Evolutionary conservation across 2,888 invertebrate species (phyloP), one percentile per base, ranked within the genome.

Genomic region (Perithous albicinctus): DNA sequence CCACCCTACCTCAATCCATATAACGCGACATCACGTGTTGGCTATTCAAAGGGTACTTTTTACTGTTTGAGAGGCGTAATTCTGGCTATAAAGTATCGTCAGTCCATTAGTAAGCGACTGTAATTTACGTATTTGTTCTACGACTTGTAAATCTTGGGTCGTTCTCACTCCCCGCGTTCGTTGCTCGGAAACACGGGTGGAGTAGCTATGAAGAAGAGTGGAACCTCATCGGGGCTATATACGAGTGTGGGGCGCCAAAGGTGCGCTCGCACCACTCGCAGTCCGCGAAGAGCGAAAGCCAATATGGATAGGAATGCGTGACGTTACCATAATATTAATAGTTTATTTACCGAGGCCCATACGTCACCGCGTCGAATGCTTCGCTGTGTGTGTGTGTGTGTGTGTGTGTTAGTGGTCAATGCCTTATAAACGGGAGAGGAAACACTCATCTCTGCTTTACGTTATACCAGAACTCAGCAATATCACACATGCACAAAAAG

Each of bases 241-340:
- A 51, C 61, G 86, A 87, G 84, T 87, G 85, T 82, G 87, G 79
- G 88, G 88, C 89, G 89, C 89, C 87, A 89, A 86, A 85, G 80
- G 84, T 81, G 84, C 75, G 70, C 86, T 54, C 54, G 85, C 84
- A 70, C 72, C 83, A 81, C 78, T 79, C 72, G 70, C 67, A 67
- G 72, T 77, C 72, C 84, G 84, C 87, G 86, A 87, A 83, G 78
- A 82, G 73, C 76, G 81, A 84, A 64, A 90, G 88, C 92, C 92
- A 92, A 92, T 92, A 92, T 92, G 92, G 92, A 92, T 92, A 92
- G 92, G 92, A 92, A 92, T 92, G 92, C 91, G 89, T 90, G 91
- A 91, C 90, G 90, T 91, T 91, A 90, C 91, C 91, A 91, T 92
- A 92, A 92, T 91, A 92, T 92, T 92, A 92, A 92, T 92, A 92